phyloP scores from a whole-genome alignment of 2,113 vertebrate species.

The Anguilla japonica region DNA sequence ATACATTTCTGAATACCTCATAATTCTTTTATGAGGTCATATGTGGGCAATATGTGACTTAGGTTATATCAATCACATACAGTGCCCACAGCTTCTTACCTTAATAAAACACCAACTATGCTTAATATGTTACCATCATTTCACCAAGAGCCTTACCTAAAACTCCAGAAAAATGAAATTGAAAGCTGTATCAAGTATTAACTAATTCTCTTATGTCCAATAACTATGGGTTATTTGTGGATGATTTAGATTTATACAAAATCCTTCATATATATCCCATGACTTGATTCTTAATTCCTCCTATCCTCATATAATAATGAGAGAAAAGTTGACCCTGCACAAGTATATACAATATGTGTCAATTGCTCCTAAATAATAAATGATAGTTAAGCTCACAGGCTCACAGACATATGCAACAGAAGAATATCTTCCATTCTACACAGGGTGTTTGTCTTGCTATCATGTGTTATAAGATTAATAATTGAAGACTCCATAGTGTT shows the following conservation, averaged over 20 bases:
- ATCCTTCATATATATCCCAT: background rate
- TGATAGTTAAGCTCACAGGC: conserved; percentile 14
- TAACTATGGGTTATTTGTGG: too few relatives aligned
- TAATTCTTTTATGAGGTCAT: too few relatives aligned
- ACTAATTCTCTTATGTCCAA: background rate
- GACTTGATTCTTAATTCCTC: conserved; percentile 1
- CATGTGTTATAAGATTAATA: conserved; percentile 52
- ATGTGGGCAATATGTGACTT: too few relatives aligned
- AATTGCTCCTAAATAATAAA: conserved; percentile 29
- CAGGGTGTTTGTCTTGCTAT: conserved; percentile 37
- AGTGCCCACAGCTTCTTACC: too few relatives aligned
- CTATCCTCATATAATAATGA: background rate
- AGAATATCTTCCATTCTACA: conserved; percentile 37
- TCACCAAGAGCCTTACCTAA: background rate
- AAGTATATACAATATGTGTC: background rate
- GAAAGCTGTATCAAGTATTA: background rate
- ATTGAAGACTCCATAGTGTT: conserved; percentile 45
- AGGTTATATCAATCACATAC: too few relatives aligned
- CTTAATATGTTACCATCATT: too few relatives aligned
- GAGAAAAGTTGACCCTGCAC: background rate
- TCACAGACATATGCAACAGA: conserved; percentile 24
- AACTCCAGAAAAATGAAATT: background rate
- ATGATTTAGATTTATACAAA: background rate
- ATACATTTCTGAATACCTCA: too few relatives aligned
- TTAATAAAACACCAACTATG: too few relatives aligned